Percentiles rank a stretch among this genome's conserved stretches.
phyloP scores from a whole-genome alignment of 92 coral and sea anemone genomes.

The Pocillopora grandis region DNA sequence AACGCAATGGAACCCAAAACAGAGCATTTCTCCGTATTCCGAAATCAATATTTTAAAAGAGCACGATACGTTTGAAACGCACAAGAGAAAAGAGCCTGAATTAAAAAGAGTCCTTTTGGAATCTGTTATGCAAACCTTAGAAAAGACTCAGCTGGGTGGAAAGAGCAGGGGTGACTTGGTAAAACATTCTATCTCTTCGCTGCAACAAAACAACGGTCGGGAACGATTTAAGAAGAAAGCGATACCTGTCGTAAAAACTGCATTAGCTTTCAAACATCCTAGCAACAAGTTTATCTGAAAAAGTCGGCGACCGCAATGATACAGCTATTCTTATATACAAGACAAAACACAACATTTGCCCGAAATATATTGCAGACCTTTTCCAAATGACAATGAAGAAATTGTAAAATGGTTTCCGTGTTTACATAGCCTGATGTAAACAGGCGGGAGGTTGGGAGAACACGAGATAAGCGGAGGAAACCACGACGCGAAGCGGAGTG shows the following conservation, averaged over 20 bases:
- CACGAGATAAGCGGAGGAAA: too few relatives aligned
- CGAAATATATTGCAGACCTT: too few relatives aligned
- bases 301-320: not conserved
- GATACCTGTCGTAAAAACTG: slow-evolving; percentile 4
- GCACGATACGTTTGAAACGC: not conserved
- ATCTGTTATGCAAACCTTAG: slow-evolving; percentile 14
- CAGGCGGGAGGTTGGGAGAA: too few relatives aligned
- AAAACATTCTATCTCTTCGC: not conserved
- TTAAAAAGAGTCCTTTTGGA: not conserved
- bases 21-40: not conserved
- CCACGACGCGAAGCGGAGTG: too few relatives aligned
- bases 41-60: not conserved
- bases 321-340: not conserved
- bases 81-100: not conserved
- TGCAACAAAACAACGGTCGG: not conserved
- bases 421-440: too few relatives aligned
- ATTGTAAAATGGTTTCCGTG: too few relatives aligned
- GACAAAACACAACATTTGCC: not conserved
- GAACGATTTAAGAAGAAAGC: slow-evolving; percentile 6
- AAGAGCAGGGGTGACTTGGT: not conserved
- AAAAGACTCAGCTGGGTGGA: not conserved
- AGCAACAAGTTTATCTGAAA: not conserved
- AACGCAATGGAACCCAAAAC: slow-evolving; percentile 15
- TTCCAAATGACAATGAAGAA: too few relatives aligned
- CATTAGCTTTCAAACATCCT: slow-evolving; percentile 9